A percentile compares a stretch with the other conserved stretches of the same genome.
Evolutionary conservation across 2,797 vertebrate species (phyloP).

Genomic region (Epinephelus awoara): DNA sequence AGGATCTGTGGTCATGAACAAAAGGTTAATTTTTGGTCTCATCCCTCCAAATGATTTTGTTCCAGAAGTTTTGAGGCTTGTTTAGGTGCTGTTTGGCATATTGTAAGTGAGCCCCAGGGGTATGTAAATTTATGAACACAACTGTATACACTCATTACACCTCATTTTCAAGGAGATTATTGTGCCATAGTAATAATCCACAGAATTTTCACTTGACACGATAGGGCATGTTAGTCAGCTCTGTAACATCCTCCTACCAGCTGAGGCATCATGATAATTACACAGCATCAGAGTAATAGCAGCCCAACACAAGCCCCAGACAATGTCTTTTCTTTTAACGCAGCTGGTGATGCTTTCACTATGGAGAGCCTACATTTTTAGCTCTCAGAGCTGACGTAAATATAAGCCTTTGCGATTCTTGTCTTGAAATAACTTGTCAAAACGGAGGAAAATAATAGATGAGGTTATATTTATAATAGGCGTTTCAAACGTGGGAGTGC

Average conservation of each 20-base stretch:
- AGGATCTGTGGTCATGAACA: too few relatives aligned
- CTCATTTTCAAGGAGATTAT: neutral
- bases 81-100: too few relatives aligned
- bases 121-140: too few relatives aligned
- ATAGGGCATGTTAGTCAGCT: neutral
- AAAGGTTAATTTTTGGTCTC: too few relatives aligned
- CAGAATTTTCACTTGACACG: neutral
- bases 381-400: slow-evolving; percentile 9
- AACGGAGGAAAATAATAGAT: neutral
- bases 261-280: slow-evolving; percentile 56
- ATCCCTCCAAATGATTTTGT: too few relatives aligned
- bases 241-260: slow-evolving; percentile 14
- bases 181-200: neutral
- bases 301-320: slow-evolving; percentile 1
- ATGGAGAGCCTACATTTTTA: neutral
- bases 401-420: slow-evolving; percentile 11
- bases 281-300: slow-evolving; percentile 60
- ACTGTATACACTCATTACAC: neutral
- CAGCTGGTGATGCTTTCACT: slow-evolving; percentile 30
- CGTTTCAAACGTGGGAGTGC: neutral
- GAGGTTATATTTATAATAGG: neutral
- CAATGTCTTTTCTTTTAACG: slow-evolving; percentile 13
- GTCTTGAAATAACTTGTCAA: neutral
- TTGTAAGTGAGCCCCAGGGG: too few relatives aligned
- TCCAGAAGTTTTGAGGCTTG: too few relatives aligned